phyloP scores from a whole-genome alignment of 2,888 invertebrate species.

The Melanotus villosus region DNA sequence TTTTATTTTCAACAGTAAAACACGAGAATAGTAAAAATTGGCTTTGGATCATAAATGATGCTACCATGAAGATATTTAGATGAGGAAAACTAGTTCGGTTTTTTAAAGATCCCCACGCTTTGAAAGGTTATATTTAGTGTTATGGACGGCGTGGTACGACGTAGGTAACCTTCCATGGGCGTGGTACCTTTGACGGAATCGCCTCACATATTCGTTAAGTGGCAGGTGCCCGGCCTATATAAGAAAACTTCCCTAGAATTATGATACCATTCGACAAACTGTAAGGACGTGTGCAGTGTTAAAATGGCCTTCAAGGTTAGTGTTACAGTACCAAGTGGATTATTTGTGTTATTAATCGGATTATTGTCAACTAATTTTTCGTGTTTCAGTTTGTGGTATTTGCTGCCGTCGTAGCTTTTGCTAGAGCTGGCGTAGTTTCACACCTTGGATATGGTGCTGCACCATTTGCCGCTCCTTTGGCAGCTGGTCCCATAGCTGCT shows the following conservation, averaged over 20 bases:
- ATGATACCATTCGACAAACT: slow-evolving; percentile 45
- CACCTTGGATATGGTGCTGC: slow-evolving; percentile 37
- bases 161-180: slow-evolving; percentile 51
- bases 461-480: slow-evolving; percentile 33
- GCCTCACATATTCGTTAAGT: slow-evolving; percentile 19
- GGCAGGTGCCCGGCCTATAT: slow-evolving; percentile 50
- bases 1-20: too few species aligned
- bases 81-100: slow-evolving; percentile 38
- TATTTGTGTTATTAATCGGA: background rate
- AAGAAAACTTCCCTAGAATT: slow-evolving; percentile 42
- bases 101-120: slow-evolving; percentile 61
- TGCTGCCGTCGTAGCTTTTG: slow-evolving; percentile 55
- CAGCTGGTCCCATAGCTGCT: slow-evolving; percentile 45
- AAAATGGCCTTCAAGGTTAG: slow-evolving; percentile 50
- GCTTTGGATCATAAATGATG: background rate
- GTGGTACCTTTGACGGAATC: slow-evolving; percentile 47
- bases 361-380: background rate
- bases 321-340: background rate
- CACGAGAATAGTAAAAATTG: too few species aligned
- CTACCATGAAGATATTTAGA: background rate
- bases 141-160: slow-evolving; percentile 41
- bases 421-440: slow-evolving; percentile 50
- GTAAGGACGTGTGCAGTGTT: slow-evolving; percentile 37
- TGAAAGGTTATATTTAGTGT: slow-evolving; percentile 39
- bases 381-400: slow-evolving; percentile 54